Base-by-base conservation (phyloP, 2,888 invertebrate species). In the Rhamphomyia laevipes region DNA sequence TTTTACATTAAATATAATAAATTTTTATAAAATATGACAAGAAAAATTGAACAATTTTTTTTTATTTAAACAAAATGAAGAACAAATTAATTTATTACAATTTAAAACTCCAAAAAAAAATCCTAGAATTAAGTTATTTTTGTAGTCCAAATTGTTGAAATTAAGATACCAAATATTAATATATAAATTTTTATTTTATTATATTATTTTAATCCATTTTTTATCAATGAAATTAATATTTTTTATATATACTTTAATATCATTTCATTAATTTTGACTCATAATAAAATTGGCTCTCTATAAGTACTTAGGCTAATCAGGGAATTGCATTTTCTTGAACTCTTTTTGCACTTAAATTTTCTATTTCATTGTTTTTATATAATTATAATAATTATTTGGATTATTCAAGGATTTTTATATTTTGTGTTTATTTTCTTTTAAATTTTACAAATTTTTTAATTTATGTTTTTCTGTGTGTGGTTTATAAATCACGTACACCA, bases 401-500 rank as follows among this genome's bases (percentile, higher is more conserved):
- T 35, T 43, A 18, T 42, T 16, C 42, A 12, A n/a, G 31, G 43
- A 42, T 42, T 16, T 43, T 46, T 12, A 37, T 43, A n/a, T 3
- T 45, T 45, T 46, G 12, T 41, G 12, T 37, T 37, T 43, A 16
- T 42, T 3, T 42, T 42, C 7, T 16, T 40, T 42, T 42, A n/a
- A 21, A 42, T 5, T 18, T n/a, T 35, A 27, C 4, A 27, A 27
- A 27, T 6, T 27, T 27, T 27, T 27, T 9, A 12, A 18, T 15
- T 33, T 10, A 13, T 30, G 13, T 44, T 7, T 17, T 37, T 45
- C 45, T 45, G 23, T 31, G 21, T 7, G 21, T 13, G 18, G n/a
- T 52, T 61, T 59, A 61, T 52, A 59, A 59, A 45, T 82, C 81
- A 63, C 84, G 74, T 57, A 81, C 73, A 41, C 86, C 86, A 44